Conservation (phyloP, 2,888 invertebrate species). For the Chesias legatella region DNA sequence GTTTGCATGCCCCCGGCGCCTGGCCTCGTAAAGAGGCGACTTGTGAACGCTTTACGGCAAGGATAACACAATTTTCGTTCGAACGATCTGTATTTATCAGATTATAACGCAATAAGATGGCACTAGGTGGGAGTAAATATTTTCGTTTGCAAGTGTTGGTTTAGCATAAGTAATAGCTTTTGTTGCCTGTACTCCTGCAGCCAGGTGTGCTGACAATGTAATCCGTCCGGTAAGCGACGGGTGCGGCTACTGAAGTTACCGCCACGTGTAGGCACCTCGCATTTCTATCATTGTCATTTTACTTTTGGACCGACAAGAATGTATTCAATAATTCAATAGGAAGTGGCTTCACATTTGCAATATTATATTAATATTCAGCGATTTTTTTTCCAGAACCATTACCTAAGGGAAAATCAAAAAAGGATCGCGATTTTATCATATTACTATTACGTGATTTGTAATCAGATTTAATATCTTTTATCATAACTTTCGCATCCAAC, state of each 20-base stretch:
- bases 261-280: background rate
- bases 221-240: constrained; percentile 42
- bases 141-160: constrained; percentile 55
- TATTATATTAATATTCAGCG: too few species aligned
- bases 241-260: constrained; percentile 19
- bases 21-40: constrained; percentile 76
- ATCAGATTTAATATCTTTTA: too few species aligned
- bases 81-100: constrained; percentile 70
- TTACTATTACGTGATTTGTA: too few species aligned
- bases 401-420: too few species aligned
- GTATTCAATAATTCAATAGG: too few species aligned
- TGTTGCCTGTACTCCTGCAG: constrained; percentile 40
- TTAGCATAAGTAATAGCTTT: constrained; percentile 66
- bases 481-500: too few species aligned
- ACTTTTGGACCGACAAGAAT: too few species aligned
- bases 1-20: constrained; percentile 72
- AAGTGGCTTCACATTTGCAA: too few species aligned
- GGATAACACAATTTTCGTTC: constrained; percentile 73
- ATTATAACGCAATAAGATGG: constrained; percentile 72
- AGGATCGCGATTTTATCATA: too few species aligned
- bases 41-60: constrained; percentile 72
- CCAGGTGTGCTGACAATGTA: constrained; percentile 66
- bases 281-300: too few species aligned
- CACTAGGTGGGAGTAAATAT: constrained; percentile 63
- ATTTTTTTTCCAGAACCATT: too few species aligned